Conservation (phyloP, 2,888 invertebrate species). For the Chaetoderma sp. region DNA sequence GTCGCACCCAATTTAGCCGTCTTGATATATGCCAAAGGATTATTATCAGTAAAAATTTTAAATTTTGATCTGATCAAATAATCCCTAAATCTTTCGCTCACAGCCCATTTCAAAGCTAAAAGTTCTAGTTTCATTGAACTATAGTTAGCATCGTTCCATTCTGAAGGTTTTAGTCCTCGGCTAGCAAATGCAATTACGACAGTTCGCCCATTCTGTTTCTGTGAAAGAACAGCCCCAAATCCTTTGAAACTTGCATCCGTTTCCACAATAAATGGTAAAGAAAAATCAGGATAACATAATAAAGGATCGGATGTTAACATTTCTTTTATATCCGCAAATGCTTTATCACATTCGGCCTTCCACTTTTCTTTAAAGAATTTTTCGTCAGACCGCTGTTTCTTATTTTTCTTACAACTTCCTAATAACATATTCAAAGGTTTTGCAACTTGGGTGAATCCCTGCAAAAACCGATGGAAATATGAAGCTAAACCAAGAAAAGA, state of each 20-base stretch:
- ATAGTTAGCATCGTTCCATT: background rate
- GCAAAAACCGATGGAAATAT: slow-evolving; percentile 35
- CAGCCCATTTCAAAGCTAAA: slow-evolving; percentile 4
- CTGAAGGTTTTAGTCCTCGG: background rate
- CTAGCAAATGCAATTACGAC: slow-evolving; percentile 6
- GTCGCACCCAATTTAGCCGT: slow-evolving; percentile 20
- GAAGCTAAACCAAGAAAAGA: slow-evolving; percentile 33
- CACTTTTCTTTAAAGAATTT: background rate
- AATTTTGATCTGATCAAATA: background rate
- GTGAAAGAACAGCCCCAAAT: slow-evolving; percentile 20
- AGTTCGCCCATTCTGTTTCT: background rate
- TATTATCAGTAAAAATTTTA: slow-evolving; percentile 9
- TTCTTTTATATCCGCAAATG: slow-evolving; percentile 14
- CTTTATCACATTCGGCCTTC: slow-evolving; percentile 14
- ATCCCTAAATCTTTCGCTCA: background rate
- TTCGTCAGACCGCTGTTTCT: background rate
- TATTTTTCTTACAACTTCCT: background rate
- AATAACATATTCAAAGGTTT: slow-evolving; percentile 30
- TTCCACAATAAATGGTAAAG: slow-evolving; percentile 10
- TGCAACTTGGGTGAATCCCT: slow-evolving; percentile 35
- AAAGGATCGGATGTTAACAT: slow-evolving; percentile 4
- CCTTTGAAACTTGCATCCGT: slow-evolving; percentile 26
- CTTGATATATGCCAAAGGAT: slow-evolving; percentile 14
- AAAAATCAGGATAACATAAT: slow-evolving; percentile 21
- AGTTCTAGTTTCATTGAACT: slow-evolving; percentile 2